Conservation (phyloP, 2,888 invertebrate genomes). For the Latrodectus hesperus region DNA sequence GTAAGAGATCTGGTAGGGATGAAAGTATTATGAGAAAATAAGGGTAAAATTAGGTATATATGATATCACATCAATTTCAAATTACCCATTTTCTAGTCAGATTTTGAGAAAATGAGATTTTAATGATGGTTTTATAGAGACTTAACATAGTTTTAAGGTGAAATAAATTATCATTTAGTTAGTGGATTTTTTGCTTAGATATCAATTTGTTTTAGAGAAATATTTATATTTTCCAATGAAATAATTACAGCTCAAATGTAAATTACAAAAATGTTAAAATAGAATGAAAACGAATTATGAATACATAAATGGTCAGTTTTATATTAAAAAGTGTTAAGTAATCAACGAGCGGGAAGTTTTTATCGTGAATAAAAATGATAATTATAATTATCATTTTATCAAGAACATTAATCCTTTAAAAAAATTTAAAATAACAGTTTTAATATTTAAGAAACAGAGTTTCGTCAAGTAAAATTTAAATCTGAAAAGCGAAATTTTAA, state of each 20-base stretch:
- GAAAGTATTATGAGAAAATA: not conserved
- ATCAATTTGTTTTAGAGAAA: not conserved
- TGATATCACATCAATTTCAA: not conserved
- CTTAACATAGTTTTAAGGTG: not conserved
- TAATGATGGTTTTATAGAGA: not conserved
- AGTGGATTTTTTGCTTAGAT: not conserved
- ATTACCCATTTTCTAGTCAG: not conserved
- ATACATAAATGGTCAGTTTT: too few species aligned
- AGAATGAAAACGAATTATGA: too few species aligned
- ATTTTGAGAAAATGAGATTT: not conserved
- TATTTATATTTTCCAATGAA: not conserved
- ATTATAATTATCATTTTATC: too few species aligned
- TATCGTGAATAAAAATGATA: too few species aligned
- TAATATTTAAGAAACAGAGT: too few species aligned
- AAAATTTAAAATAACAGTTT: too few species aligned
- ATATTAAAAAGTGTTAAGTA: too few species aligned
- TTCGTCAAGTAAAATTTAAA: too few species aligned
- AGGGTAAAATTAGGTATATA: not conserved
- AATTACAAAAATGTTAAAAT: too few species aligned
- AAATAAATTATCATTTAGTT: not conserved
- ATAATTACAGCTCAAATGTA: not conserved
- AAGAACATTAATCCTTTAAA: too few species aligned
- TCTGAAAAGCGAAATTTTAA: too few species aligned
- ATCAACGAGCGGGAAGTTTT: too few species aligned
- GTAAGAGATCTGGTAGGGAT: not conserved